Evolutionary conservation across 1,140 invertebrate genomes (phyloP), one percentile per base, ranked within the genome.

Genomic region (Brachionus plicatilis): DNA sequence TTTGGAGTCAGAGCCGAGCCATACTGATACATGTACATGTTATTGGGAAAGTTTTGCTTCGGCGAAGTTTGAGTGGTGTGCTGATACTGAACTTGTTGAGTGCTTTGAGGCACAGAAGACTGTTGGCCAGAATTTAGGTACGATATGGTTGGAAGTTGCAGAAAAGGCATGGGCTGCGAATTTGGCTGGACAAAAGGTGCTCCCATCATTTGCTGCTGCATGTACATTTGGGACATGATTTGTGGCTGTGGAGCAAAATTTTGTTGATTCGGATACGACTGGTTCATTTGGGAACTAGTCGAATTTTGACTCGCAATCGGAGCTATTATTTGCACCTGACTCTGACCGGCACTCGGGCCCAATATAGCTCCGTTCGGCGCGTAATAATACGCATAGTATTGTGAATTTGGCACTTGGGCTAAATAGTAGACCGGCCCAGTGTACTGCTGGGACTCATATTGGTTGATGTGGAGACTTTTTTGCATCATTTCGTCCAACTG

Each of bases 401-500:
- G 72, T 24, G 45, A 50, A 29, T 76, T 76, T 1, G 72, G 72
- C 7, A 76, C 20, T 11, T 76, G 72, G 27, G 72, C 72, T 27
- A 76, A 12, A 76, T 76, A 76, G n/a, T 76, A 76, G 20, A 76
- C 45, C 50, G 72, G 72, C 50, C 47, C 43, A 50, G 41, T 47
- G 12, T 76, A 33, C 29, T 76, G 72, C 29, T 76, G 72, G 0
- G 41, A 47, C 11, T 76, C 41, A 14, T 50, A 50, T 29, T 76
- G 72, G 11, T 12, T 24, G 7, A 76, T 37, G 47, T 76, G 27
- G 11, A 76, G 27, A 14, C 29, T 76, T 50, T 76, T 76, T 17
- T 76, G 41, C 72, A 76, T 76, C 72, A 76, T 76, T 27, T 76
- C 72, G 27, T 76, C 72, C 27, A 76, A 53, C 33, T 76, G 72